Base-by-base conservation (phyloP, 2,888 invertebrate genomes). In the Tortricodes alternella region DNA sequence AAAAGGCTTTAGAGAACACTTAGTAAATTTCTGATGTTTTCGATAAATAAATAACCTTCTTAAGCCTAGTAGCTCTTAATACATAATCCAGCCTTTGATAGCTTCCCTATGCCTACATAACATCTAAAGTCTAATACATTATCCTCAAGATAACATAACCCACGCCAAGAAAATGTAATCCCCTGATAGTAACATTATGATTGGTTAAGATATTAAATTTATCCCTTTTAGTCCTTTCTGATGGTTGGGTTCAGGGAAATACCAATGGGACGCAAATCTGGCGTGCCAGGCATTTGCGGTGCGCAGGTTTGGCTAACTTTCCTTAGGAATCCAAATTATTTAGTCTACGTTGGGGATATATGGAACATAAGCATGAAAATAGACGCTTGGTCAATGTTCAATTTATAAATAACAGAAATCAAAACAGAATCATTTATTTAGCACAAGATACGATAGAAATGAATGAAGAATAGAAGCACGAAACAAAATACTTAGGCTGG, bases 241-340 rank as follows among this genome's bases (percentile, higher is more conserved):
- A 46, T 46, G 13, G 8, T 23, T n/a, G 46, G 49, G 49, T 7
- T 38, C 13, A 15, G 50, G 39, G 44, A 56, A 49, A 44, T 50
- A 15, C 48, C 55, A 48, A 55, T 55, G 16, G 35, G 35, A 18
- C 9, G 32, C 41, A 24, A 43, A 55, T 55, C 48, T 43, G 41
- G 48, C 41, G 8, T 34, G 41, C 35, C 35, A 19, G 48, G 35
- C 21, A 55, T 55, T 15, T 27, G 35, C 48, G 41, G 55, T 37
- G 35, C 67, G 70, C 68, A 66, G 71, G 70, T 76, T 76, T 78
- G 73, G 68, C 67, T 62, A 80, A 83, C 78, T 82, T 76, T 71
- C 65, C 62, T 61, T 60, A 70, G 71, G 74, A 72, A 82, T 78
- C 68, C 74, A 71, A 80, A 80, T 82, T 80, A 80, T 83, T 78